Percentiles rank a stretch among this genome's conserved stretches.
phyloP scores from a whole-genome alignment of 2,113 vertebrate genomes.

The Pseudorectes ferrugineus region DNA sequence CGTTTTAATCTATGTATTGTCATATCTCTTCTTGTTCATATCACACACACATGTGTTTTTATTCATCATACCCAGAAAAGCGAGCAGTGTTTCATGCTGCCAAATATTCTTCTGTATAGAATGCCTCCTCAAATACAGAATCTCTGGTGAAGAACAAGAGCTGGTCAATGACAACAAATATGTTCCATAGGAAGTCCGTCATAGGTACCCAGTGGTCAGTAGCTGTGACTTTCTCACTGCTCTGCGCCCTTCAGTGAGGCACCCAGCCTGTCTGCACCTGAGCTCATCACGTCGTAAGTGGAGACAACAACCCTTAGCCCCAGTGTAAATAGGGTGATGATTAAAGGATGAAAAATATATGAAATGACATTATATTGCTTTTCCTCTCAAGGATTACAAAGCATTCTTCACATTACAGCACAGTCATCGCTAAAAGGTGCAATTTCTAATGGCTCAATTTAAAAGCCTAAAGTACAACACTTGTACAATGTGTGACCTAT shows the following conservation, averaged over 20 bases:
- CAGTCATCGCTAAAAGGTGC: background rate
- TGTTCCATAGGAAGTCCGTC: background rate
- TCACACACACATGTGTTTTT: rapidly evolving
- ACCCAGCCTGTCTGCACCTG: background rate
- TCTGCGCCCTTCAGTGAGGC: background rate
- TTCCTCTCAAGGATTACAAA: background rate
- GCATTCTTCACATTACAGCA: background rate
- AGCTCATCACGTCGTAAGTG: background rate
- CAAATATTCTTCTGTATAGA: background rate
- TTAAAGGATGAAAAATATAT: background rate
- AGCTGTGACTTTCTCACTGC: background rate
- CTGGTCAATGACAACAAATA: background rate
- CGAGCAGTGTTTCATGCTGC: background rate
- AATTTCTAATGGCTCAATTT: background rate
- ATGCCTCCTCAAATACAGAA: background rate
- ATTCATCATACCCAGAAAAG: background rate
- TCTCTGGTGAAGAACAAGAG: background rate
- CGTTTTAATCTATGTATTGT: background rate
- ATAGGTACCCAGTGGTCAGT: background rate
- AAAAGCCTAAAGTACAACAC: background rate
- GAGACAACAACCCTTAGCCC: background rate
- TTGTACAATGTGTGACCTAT: background rate
- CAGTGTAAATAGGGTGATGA: background rate
- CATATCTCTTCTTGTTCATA: background rate
- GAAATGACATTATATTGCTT: background rate